Evolutionary conservation across 2,113 vertebrate species (phyloP).

Genomic region (Hippoglossus stenolepis): DNA sequence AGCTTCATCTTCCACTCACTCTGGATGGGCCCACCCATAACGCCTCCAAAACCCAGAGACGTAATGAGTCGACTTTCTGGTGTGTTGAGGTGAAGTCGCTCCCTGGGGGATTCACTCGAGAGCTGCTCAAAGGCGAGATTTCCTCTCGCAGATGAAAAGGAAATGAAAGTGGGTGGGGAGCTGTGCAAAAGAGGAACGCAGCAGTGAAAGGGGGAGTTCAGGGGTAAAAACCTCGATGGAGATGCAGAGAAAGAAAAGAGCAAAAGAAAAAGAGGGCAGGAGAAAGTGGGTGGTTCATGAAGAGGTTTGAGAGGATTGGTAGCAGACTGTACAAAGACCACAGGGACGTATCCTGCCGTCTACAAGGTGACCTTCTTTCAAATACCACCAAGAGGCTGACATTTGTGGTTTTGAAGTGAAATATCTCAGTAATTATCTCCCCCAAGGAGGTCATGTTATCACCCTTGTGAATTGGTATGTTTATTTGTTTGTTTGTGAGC

Average conservation of each 20-base stretch:
- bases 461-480: neutral
- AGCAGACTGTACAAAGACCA: neutral
- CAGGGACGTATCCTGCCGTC: neutral
- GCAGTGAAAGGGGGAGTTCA: slow-evolving; percentile 22
- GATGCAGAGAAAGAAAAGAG: neutral
- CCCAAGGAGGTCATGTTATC: too few species aligned
- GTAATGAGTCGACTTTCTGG: slow-evolving; percentile 44
- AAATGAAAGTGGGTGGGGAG: slow-evolving; percentile 57
- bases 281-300: neutral
- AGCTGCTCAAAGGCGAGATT: slow-evolving; percentile 55
- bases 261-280: slow-evolving; percentile 1
- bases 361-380: neutral
- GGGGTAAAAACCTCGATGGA: slow-evolving; percentile 14
- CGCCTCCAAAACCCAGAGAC: slow-evolving; percentile 24
- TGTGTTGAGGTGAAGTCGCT: slow-evolving; percentile 45
- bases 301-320: neutral
- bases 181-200: slow-evolving; percentile 23
- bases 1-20: neutral
- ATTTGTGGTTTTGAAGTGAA: neutral
- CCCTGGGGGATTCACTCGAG: slow-evolving; percentile 31
- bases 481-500: neutral
- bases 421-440: too few species aligned
- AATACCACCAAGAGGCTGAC: neutral
- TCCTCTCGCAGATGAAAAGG: slow-evolving; percentile 65
- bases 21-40: slow-evolving; percentile 28